A percentile compares a stretch with the other conserved stretches of the same genome.
These are phyloP conservation scores for Volucella bombylans DNA, from an alignment of 2,888 invertebrate genomes.

Conservation along the genomic window DNA sequence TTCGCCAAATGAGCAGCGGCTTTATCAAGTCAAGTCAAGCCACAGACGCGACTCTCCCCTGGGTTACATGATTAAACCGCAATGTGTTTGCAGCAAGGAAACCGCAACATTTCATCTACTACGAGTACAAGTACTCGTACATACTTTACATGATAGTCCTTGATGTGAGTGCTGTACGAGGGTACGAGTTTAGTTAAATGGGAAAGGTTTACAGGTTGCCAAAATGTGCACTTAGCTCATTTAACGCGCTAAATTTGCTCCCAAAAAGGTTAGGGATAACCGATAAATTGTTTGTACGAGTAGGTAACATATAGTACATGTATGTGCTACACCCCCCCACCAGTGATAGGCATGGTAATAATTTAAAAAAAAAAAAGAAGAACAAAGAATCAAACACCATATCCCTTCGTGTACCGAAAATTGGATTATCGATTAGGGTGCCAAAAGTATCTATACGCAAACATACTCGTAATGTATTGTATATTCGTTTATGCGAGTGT, in stretches of 20 bases:
- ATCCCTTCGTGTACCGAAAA: constrained; percentile 39
- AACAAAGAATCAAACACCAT: constrained; percentile 18
- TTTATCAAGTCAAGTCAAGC: constrained; percentile 33
- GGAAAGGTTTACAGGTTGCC: constrained; percentile 25
- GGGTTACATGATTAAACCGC: constrained; percentile 57
- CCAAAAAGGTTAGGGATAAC: background rate
- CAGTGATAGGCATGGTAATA: constrained; percentile 34
- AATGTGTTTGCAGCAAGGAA: constrained; percentile 54
- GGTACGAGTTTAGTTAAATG: no score
- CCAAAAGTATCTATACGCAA: constrained; percentile 13
- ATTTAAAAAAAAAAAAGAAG: constrained; percentile 57
- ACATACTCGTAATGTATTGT: constrained; percentile 2
- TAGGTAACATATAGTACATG: no score
- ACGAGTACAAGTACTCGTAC: no score
- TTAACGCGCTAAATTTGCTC: constrained; percentile 27
- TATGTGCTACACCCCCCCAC: background rate
- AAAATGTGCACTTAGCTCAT: constrained; percentile 53
- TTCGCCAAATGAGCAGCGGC: constrained; percentile 1
- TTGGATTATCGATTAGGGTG: constrained; percentile 64
- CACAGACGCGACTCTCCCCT: constrained; percentile 45
- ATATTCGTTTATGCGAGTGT: background rate
- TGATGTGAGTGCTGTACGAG: background rate
- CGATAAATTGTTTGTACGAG: no score
- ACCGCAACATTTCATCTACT: constrained; percentile 51
- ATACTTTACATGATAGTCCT: constrained; percentile 25